phyloP scores from a whole-genome alignment of 2,888 invertebrate genomes.

The Pasiphila rectangulata region DNA sequence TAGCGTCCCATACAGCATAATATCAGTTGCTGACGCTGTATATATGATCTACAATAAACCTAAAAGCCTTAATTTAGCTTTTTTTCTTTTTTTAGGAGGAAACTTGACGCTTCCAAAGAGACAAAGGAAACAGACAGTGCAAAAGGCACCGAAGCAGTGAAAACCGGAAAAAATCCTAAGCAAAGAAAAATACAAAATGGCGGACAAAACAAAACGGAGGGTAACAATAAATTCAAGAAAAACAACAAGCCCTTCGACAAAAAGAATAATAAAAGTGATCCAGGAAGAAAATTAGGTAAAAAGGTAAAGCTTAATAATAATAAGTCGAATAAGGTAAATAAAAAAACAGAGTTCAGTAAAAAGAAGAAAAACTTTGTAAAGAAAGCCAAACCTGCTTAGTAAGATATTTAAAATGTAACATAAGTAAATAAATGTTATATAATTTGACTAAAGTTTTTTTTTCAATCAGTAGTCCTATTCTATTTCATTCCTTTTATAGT shows the following conservation, averaged over 20 bases:
- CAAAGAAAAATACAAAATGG: slow-evolving; percentile 51
- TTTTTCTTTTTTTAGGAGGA: slow-evolving; percentile 51
- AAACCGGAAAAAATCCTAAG: slow-evolving; percentile 54
- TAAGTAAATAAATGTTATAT: slow-evolving; percentile 17
- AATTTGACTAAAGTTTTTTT: not conserved
- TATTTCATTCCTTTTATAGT: too few species aligned
- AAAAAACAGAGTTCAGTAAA: slow-evolving; percentile 26
- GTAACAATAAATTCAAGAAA: slow-evolving; percentile 18
- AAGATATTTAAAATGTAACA: not conserved
- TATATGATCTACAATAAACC: too few species aligned
- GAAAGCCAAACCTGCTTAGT: slow-evolving; percentile 25
- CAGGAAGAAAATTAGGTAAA: slow-evolving; percentile 15
- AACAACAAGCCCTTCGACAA: slow-evolving; percentile 27
- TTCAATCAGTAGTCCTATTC: too few species aligned
- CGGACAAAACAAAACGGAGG: slow-evolving; percentile 23
- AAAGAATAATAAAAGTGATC: slow-evolving; percentile 29
- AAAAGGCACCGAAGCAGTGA: slow-evolving; percentile 43
- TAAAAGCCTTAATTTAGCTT: too few species aligned
- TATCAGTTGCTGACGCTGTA: too few species aligned
- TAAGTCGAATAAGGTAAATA: slow-evolving; percentile 34
- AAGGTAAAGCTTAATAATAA: slow-evolving; percentile 37
- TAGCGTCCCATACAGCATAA: too few species aligned
- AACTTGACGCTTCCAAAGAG: slow-evolving; percentile 50
- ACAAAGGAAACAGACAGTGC: slow-evolving; percentile 36
- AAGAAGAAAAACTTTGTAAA: slow-evolving; percentile 21